These are phyloP conservation scores for Darevskia mixta DNA, from an alignment of 2,797 vertebrate species.

Conservation along the genomic window DNA sequence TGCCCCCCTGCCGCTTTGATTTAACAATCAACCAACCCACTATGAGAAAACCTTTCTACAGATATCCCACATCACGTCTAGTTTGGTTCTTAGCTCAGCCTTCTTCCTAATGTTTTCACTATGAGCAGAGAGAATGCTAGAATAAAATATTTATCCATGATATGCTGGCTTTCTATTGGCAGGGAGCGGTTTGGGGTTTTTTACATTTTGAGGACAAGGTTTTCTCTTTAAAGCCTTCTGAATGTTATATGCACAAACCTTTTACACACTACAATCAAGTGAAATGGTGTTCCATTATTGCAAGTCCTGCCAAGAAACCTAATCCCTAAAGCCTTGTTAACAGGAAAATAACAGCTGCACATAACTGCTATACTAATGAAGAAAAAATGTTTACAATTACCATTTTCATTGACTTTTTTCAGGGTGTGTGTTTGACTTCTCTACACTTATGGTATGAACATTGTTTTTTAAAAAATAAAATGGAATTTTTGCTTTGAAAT, in stretches of 20 bases:
- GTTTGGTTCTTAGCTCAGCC: background rate
- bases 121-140: background rate
- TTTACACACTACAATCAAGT: background rate
- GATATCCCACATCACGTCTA: background rate
- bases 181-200: background rate
- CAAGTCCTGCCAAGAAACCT: constrained; percentile 52
- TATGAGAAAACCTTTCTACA: background rate
- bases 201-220: background rate
- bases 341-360: constrained; percentile 48
- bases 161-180: background rate
- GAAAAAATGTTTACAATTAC: constrained; percentile 15
- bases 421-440: background rate
- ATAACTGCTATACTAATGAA: constrained; percentile 33
- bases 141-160: background rate
- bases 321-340: constrained; percentile 53
- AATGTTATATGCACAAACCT: constrained; percentile 38
- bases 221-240: constrained; percentile 19
- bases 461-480: background rate
- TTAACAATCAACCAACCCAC: background rate
- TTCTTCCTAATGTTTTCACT: background rate
- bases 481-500: background rate
- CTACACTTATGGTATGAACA: background rate
- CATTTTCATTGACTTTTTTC: constrained; percentile 9
- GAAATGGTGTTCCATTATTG: constrained; percentile 17
- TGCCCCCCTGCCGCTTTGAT: background rate